Evolutionary conservation across 2,797 vertebrate genomes (phyloP).

Genomic region (Denticeps clupeoides): DNA sequence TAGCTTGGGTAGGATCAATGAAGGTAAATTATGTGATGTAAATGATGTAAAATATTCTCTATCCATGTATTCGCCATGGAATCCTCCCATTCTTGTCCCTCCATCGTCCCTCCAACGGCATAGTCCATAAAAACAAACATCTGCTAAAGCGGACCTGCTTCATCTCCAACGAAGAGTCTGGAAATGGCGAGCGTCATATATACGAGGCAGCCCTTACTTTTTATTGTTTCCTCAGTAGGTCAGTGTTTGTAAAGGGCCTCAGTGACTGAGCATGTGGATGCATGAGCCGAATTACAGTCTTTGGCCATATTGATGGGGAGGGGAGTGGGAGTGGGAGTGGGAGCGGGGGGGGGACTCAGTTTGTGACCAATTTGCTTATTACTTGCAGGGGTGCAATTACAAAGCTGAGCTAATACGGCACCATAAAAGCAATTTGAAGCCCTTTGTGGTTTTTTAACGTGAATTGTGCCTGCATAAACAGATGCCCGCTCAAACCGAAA

Average conservation of each 20-base stretch:
- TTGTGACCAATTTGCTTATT: slow-evolving; percentile 62
- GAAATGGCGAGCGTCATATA: slow-evolving; percentile 32
- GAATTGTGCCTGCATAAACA: slow-evolving; percentile 63
- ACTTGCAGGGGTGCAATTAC: slow-evolving; percentile 57
- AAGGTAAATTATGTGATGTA: slow-evolving; percentile 24
- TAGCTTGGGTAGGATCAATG: slow-evolving; percentile 11
- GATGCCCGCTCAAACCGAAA: slow-evolving; percentile 65
- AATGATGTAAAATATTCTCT: no score
- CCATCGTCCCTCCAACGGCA: not conserved
- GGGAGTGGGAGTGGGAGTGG: no score
- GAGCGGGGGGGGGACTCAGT: slow-evolving; percentile 35
- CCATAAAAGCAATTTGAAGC: slow-evolving; percentile 62
- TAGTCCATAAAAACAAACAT: slow-evolving; percentile 3
- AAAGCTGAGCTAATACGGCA: slow-evolving; percentile 57
- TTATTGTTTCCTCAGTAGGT: not conserved
- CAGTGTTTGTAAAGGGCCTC: not conserved
- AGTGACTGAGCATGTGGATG: not conserved
- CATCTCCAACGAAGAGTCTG: no score
- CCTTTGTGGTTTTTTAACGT: slow-evolving; percentile 61
- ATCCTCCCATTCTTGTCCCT: not conserved
- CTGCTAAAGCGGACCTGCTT: no score
- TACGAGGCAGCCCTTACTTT: slow-evolving; percentile 21
- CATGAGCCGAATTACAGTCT: slow-evolving; percentile 46
- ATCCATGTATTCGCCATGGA: no score
- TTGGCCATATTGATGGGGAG: slow-evolving; percentile 40